Percentiles rank a stretch among this genome's conserved stretches.
These are phyloP conservation scores for Drosophila setifemur DNA, from an alignment of 1,140 invertebrate species.

Conservation along the genomic window DNA sequence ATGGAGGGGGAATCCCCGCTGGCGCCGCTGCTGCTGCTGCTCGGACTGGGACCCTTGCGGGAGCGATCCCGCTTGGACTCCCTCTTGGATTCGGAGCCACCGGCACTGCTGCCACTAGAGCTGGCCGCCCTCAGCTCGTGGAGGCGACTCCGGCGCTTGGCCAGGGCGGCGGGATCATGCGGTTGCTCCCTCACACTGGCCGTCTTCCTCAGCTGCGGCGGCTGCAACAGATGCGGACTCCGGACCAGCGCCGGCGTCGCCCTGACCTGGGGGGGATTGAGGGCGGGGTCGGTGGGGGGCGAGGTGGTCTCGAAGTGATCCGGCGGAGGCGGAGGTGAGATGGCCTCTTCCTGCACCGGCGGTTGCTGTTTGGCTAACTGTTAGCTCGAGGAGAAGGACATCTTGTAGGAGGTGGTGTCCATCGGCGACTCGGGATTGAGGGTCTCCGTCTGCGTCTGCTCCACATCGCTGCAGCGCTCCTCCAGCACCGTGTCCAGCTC, in stretches of 20 bases:
- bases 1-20: slow-evolving; percentile 19
- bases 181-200: slow-evolving; percentile 52
- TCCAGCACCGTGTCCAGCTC: slow-evolving; percentile 92
- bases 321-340: not conserved
- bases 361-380: slow-evolving; percentile 64
- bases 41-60: not conserved
- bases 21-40: not conserved
- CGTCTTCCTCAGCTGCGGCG: slow-evolving; percentile 59
- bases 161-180: slow-evolving; percentile 40
- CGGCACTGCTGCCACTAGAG: slow-evolving; percentile 19
- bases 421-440: slow-evolving; percentile 76
- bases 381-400: slow-evolving; percentile 81
- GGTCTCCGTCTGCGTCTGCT: slow-evolving; percentile 85
- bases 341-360: slow-evolving; percentile 29
- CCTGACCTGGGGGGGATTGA: too few relatives aligned
- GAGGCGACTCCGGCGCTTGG: slow-evolving; percentile 65
- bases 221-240: slow-evolving; percentile 36
- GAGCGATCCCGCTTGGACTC: slow-evolving; percentile 50
- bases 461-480: slow-evolving; percentile 88
- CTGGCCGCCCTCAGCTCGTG: slow-evolving; percentile 58
- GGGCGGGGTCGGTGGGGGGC: too few relatives aligned
- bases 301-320: not conserved
- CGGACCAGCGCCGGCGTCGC: slow-evolving; percentile 9
- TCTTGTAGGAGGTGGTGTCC: slow-evolving; percentile 76
- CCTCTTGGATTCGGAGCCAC: slow-evolving; percentile 47